Conservation (phyloP, 2,113 vertebrate species). For the Rhinolophus sinicus region DNA sequence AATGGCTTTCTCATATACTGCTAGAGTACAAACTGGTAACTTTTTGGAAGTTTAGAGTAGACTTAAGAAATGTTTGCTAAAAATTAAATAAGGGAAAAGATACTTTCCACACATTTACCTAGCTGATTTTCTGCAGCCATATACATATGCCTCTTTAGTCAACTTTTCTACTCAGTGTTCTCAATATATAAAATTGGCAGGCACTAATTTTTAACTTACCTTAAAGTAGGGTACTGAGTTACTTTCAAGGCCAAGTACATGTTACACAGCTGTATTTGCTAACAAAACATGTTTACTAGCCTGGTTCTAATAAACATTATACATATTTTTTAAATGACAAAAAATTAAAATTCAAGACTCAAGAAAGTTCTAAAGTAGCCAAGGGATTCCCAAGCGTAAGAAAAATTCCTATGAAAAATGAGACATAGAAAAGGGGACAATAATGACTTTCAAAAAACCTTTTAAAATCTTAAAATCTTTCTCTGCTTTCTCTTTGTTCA, state of each 20-base stretch:
- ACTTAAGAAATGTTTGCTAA: constrained; percentile 23
- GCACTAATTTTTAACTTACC: background rate
- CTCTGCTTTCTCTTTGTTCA: background rate
- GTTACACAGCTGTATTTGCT: background rate
- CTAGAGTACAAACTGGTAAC: background rate
- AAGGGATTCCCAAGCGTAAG: background rate
- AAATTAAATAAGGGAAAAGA: background rate
- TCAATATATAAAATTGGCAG: background rate
- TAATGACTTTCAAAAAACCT: background rate
- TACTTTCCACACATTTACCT: constrained; percentile 23
- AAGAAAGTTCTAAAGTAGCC: background rate
- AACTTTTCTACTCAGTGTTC: background rate
- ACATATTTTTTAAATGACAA: constrained; percentile 12
- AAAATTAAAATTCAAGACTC: constrained; percentile 51
- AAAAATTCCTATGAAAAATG: constrained; percentile 17
- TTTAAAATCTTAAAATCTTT: constrained; percentile 8
- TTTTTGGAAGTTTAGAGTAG: background rate
- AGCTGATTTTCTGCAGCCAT: background rate
- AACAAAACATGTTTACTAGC: constrained; percentile 43
- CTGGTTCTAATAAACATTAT: background rate
- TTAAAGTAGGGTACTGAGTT: background rate
- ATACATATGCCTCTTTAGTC: background rate
- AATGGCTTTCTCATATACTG: background rate
- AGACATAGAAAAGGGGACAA: background rate
- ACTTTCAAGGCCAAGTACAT: background rate